Conservation (phyloP, 1,140 invertebrate species). For the Drosophila carrolli region DNA sequence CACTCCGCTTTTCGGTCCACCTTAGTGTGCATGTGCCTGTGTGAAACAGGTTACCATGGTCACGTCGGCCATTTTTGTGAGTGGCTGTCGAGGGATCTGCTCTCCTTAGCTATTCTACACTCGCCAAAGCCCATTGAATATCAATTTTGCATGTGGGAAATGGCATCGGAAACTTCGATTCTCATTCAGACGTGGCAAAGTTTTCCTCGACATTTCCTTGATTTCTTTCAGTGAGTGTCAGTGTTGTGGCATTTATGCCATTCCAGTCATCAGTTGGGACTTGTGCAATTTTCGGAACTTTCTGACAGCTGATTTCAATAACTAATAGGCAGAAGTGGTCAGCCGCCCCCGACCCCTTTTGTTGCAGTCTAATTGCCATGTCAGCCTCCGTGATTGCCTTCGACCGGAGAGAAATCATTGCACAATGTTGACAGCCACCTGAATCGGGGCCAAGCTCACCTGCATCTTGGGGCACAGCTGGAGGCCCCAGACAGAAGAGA, state of each 20-base stretch:
- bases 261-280: constrained; percentile 65
- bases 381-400: constrained; percentile 71
- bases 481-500: constrained; percentile 18
- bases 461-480: constrained; percentile 30
- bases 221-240: constrained; percentile 24
- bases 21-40: constrained; percentile 2
- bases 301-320: constrained; percentile 82
- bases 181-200: constrained; percentile 5
- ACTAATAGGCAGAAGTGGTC: constrained; percentile 77
- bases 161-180: constrained; percentile 36
- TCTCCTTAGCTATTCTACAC: constrained; percentile 24
- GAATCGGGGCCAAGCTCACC: constrained; percentile 13
- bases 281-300: constrained; percentile 70
- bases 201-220: constrained; percentile 5
- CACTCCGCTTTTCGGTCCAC: not conserved
- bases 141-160: constrained; percentile 39
- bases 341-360: constrained; percentile 30
- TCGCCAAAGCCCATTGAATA: constrained; percentile 28
- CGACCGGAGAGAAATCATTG: constrained; percentile 53
- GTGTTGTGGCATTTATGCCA: constrained; percentile 54
- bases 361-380: constrained; percentile 76
- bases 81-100: constrained; percentile 37
- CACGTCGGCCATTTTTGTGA: constrained; percentile 71
- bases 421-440: constrained; percentile 67
- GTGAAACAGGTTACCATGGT: constrained; percentile 66